Evolutionary conservation across 2,888 invertebrate genomes (phyloP).

Genomic region (Mesoligia furuncula): DNA sequence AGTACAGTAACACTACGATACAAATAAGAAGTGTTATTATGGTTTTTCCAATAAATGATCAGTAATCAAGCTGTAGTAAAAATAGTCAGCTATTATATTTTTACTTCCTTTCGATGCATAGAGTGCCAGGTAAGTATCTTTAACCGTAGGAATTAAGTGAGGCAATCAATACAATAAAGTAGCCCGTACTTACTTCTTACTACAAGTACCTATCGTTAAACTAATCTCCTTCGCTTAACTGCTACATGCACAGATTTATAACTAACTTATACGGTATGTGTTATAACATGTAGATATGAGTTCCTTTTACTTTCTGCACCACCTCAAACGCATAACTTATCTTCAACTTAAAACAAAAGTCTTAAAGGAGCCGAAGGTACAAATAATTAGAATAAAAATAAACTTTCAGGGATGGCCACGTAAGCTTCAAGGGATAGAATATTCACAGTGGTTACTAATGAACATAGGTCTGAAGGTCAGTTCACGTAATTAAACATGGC

Average conservation of each 20-base stretch:
- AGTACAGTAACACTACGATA: neutral
- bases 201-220: constrained; percentile 28
- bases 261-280: neutral
- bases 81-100: neutral
- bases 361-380: neutral
- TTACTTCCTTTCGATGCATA: neutral
- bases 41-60: neutral
- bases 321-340: neutral
- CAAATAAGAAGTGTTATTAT: neutral
- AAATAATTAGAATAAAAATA: neutral
- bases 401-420: neutral
- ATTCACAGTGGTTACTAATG: neutral
- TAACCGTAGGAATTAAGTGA: constrained; percentile 5
- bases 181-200: constrained; percentile 17
- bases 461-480: neutral
- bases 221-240: constrained; percentile 21
- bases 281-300: neutral
- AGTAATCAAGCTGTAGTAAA: neutral
- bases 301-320: neutral
- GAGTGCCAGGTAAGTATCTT: neutral
- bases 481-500: neutral
- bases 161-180: constrained; percentile 27
- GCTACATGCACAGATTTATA: constrained; percentile 19
- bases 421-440: neutral
- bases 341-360: neutral